Base-by-base conservation (phyloP, 2,113 vertebrate species). In the Sylvilagus bachmani region DNA sequence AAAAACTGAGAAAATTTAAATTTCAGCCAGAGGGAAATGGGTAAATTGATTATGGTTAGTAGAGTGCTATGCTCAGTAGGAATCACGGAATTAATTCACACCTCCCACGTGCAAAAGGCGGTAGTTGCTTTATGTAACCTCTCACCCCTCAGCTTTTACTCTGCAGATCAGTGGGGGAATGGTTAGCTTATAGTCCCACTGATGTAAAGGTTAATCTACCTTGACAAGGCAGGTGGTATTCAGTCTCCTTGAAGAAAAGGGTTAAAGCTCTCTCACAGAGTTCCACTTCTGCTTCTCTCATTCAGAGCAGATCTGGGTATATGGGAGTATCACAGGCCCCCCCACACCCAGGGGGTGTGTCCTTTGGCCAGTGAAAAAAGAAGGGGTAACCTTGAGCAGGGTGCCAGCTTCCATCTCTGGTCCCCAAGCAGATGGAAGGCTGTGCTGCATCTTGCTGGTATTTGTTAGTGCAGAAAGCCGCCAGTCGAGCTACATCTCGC, bases 121-220 rank as follows among this genome's bases (percentile, higher is more conserved):
- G 2, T 69, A 77, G 61, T 90, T 86, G 17, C 24, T 85, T 80
- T 66, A 71, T 55, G 90, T 77, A 92, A 62, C 2, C 29, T 90
- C 49, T 38, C 77, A 84, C 16, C 91, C 58, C 29, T 67, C 38
- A 91, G 19, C 29, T 21, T 19, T 89, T 89, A 77, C 29, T 73
- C 22, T 12, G 67, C 19, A 82, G 79, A 77, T 61, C 61, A 51
- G 38, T 7, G 11, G 6, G n/a, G 62, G 33, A 29, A 36, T 22
- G 51, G 89, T 91, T 29, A 86, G 74, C 17, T 79, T 8, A 77
- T 29, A 78, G 25, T 66, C 25, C 31, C 51, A 12, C 19, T 86
- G n/a, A 85, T 53, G 93, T 91, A 91, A 91, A 89, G n/a, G 31
- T 91, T 83, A 69, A 78, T 74, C 83, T 83, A 64, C 29, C 4